Base-by-base conservation (phyloP, 2,113 vertebrate genomes). In the Ammodytes marinus region DNA sequence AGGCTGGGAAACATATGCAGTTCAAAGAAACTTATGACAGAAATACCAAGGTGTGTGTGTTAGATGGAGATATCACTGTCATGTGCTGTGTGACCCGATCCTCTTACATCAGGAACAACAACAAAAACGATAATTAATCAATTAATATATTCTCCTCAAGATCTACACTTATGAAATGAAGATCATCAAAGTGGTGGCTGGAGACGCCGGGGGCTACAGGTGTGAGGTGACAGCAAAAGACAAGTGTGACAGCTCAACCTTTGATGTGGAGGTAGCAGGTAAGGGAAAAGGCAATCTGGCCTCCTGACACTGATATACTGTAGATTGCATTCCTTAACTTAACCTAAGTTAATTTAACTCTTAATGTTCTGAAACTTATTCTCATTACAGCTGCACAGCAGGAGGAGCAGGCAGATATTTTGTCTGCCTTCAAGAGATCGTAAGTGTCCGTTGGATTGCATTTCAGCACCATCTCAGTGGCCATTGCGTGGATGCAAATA, bases 211-310 rank as follows among this genome's bases (percentile, higher is more conserved):
- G 0, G 95, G 89, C 72, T 98, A 97, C 92, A 96, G 97, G 69
- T 96, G 96, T 35, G 97, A 98, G 84, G 95, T 98, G 82, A 90
- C 95, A 3, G 84, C 94, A 50, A 97, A 98, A 90, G 96, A 98
- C 74, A 88, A 94, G 84, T 97, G 95, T 27, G 97, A 98, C 92
- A 97, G 96, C 93, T 95, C 93, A 77, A 82, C 79, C 57, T 98
- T 98, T 84, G 96, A 94, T 79, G 83, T 98, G 68, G 83, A 94
- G 0, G 95, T 97, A 69, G 96, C 97, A 88, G 90, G 97, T 97
- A 77, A 80, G 92, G 64, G 67, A 64, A 85, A 83, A 65, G 2
- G 7, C 49, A 84, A 52, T 37, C 64, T 17, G 45, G 12, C 50
- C 65, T 8, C 8, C 50, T 5, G 27, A 27, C 42, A 50, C 76